These are phyloP conservation scores for Mugil cephalus DNA, from an alignment of 2,113 vertebrate genomes.

Conservation along the genomic window DNA sequence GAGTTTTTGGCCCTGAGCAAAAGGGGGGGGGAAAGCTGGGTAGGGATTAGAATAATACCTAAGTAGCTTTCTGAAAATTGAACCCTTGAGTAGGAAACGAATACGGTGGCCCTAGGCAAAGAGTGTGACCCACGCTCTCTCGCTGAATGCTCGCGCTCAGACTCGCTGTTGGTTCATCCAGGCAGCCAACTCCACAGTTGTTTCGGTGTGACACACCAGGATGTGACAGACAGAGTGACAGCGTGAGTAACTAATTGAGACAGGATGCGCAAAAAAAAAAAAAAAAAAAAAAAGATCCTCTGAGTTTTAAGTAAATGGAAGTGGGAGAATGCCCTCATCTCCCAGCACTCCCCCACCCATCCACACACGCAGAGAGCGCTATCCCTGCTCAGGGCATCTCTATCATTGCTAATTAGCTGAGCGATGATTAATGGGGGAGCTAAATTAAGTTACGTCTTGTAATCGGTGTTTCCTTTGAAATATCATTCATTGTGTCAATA, in stretches of 20 bases:
- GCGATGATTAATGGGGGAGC: slow-evolving; percentile 92
- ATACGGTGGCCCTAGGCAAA: slow-evolving; percentile 72
- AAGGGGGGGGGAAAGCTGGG: slow-evolving; percentile 33
- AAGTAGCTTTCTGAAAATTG: slow-evolving; percentile 81
- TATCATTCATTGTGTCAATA: slow-evolving; percentile 92
- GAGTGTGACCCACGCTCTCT: slow-evolving; percentile 80
- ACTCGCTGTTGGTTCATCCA: slow-evolving; percentile 53
- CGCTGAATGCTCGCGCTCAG: slow-evolving; percentile 49
- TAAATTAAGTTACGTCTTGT: slow-evolving; percentile 91
- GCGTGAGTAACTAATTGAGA: slow-evolving; percentile 82
- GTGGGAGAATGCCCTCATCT: slow-evolving; percentile 67
- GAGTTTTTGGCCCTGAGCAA: slow-evolving; percentile 61
- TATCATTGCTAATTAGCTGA: slow-evolving; percentile 90
- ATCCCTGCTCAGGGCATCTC: slow-evolving; percentile 81
- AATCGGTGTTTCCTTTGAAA: slow-evolving; percentile 90
- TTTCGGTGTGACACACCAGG: slow-evolving; percentile 60
- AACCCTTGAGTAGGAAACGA: slow-evolving; percentile 76
- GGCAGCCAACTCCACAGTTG: slow-evolving; percentile 69
- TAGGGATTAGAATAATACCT: slow-evolving; percentile 82
- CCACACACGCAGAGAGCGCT: slow-evolving; percentile 35
- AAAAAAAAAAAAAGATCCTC: slow-evolving; percentile 71
- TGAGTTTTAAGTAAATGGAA: slow-evolving; percentile 73
- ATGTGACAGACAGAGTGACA: slow-evolving; percentile 83
- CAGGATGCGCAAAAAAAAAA: too few relatives aligned
- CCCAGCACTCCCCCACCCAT: slow-evolving; percentile 36